Percentiles rank a stretch among this genome's conserved stretches.
Conservation (phyloP, 1,140 invertebrate species). For the Protaetia brevitarsis region DNA sequence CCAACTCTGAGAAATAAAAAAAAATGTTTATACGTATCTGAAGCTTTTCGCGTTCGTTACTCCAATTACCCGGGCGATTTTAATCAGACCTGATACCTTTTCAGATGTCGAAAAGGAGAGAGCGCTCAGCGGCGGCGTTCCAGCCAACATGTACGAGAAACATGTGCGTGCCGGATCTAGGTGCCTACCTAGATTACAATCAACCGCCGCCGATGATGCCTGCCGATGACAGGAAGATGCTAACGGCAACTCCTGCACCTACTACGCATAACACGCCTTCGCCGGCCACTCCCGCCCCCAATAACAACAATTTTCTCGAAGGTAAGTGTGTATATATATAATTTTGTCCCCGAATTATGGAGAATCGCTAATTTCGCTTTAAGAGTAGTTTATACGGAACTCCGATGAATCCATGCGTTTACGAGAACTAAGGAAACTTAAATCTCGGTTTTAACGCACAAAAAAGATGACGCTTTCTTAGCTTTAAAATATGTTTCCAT, state of each 20-base stretch:
- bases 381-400: not conserved
- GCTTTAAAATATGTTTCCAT: too few species aligned
- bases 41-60: too few species aligned
- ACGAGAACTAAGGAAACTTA: too few species aligned
- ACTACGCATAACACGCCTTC: constrained; percentile 47
- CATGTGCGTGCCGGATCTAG: constrained; percentile 75
- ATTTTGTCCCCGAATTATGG: too few species aligned
- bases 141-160: constrained; percentile 70
- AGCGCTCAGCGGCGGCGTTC: constrained; percentile 49
- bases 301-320: constrained; percentile 47
- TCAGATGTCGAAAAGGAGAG: constrained; percentile 68
- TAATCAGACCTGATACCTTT: constrained; percentile 24
- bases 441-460: too few species aligned
- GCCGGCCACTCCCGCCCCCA: constrained; percentile 45
- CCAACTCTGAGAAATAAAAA: too few species aligned
- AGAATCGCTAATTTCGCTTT: not conserved
- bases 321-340: constrained; percentile 42
- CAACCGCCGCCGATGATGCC: constrained; percentile 40
- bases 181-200: constrained; percentile 63
- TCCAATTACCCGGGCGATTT: too few species aligned
- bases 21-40: too few species aligned
- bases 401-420: too few species aligned
- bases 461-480: too few species aligned
- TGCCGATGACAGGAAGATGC: constrained; percentile 45
- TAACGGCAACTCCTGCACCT: constrained; percentile 49